A percentile compares a stretch with the other conserved stretches of the same genome.
Conservation (phyloP, 2,797 vertebrate genomes). For the Euthynnus affinis region DNA sequence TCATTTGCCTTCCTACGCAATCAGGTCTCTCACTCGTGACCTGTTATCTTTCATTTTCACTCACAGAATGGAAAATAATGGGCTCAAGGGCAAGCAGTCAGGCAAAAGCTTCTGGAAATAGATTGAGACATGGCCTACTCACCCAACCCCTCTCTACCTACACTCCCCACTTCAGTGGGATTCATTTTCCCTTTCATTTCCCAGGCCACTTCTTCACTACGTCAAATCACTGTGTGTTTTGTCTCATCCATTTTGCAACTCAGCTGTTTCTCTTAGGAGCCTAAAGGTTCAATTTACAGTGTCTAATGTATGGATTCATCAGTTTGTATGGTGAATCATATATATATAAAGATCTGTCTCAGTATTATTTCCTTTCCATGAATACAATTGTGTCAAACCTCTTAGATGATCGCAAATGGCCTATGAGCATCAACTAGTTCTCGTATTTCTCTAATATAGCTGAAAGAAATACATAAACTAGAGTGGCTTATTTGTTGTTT, state of each 20-base stretch:
- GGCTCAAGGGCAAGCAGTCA: slow-evolving; percentile 75
- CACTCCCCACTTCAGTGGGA: slow-evolving; percentile 67
- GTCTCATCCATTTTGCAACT: slow-evolving; percentile 40
- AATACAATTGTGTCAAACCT: neutral
- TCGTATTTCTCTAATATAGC: slow-evolving; percentile 13
- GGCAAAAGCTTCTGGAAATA: slow-evolving; percentile 78
- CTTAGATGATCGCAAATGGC: neutral
- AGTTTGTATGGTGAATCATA: neutral
- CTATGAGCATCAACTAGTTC: neutral
- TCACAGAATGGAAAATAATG: slow-evolving; percentile 62
- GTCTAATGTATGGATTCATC: slow-evolving; percentile 30
- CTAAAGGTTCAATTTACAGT: slow-evolving; percentile 41
- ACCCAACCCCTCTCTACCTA: slow-evolving; percentile 72
- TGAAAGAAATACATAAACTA: slow-evolving; percentile 14
- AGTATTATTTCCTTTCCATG: neutral
- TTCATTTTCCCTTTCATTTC: slow-evolving; percentile 83
- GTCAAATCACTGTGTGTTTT: slow-evolving; percentile 51
- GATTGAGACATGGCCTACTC: slow-evolving; percentile 77
- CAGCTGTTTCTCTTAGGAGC: slow-evolving; percentile 38
- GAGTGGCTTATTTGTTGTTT: slow-evolving; percentile 5
- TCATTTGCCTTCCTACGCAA: slow-evolving; percentile 66
- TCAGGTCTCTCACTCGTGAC: slow-evolving; percentile 61
- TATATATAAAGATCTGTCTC: neutral
- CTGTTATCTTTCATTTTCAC: slow-evolving; percentile 81
- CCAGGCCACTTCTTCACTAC: slow-evolving; percentile 65